Base-by-base conservation (phyloP, 2,888 invertebrate genomes). In the Apodemia hepburni region DNA sequence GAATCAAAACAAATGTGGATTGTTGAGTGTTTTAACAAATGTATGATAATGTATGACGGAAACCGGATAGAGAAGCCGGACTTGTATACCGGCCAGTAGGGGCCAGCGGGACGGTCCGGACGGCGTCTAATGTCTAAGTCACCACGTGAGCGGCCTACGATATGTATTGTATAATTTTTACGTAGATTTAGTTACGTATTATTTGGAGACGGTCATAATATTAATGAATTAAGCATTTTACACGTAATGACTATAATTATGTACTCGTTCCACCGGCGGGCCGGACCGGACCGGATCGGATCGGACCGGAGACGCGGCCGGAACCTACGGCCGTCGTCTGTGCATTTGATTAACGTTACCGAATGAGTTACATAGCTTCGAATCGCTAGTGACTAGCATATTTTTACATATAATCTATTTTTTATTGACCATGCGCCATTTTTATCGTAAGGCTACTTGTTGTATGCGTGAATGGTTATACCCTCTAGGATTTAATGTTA, bases 191-290 rank as follows among this genome's bases (percentile, higher is more conserved):
- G 79, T 79, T 71, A 71, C 70, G 69, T 65, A 69, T 68, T 73
- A 73, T 71, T 70, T 65, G 70, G 73, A 71, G 74, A 73, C 71
- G 75, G 75, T 76, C 77, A 73, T 78, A 75, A 78, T 84, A 79
- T 84, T 84, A 82, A 81, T 85, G 79, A 81, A 81, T 82, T 82
- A 80, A 84, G 85, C 85, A 84, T 86, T 87, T 79, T 81, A 75
- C 75, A 75, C 69, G 69, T 67, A 70, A 70, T 71, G 64, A 73
- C 71, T 64, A 65, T 71, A 63, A 63, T 65, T 65, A 69, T 70
- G 73, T 71, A 70, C 71, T 69, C 70, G 68, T 66, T 68, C 70
- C 68, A 64, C 64, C 62, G 66, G 71, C 69, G 67, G 71, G 70
- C 71, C 71, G 67, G 73, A 76, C 78, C 42, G 38, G 38, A 38